Evolutionary conservation across 2,797 vertebrate genomes (phyloP).

Genomic region (Microctenopoma steveboyesi): DNA sequence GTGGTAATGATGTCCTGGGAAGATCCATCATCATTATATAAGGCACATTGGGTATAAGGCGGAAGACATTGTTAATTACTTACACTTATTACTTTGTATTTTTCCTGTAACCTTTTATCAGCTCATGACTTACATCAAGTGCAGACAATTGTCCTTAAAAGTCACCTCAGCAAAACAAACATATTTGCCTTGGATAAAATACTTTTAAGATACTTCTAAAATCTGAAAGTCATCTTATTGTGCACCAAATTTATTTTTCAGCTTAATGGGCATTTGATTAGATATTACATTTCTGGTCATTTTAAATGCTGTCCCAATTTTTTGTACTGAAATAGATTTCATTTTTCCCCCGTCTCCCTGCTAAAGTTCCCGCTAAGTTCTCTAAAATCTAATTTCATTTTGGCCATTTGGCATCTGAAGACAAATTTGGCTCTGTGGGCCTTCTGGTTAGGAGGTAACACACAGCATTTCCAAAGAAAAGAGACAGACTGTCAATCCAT

Average conservation of each 20-base stretch:
- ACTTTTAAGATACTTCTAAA: too few species aligned
- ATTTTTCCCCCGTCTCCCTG: constrained; percentile 8
- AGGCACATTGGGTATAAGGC: background rate
- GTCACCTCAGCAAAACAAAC: background rate
- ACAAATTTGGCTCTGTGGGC: constrained; percentile 52
- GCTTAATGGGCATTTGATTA: constrained; percentile 34
- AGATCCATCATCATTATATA: background rate
- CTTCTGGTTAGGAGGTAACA: constrained; percentile 56
- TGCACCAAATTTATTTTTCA: constrained; percentile 26
- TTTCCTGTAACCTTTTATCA: background rate
- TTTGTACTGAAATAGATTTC: constrained; percentile 61
- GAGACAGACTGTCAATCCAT: constrained; percentile 52
- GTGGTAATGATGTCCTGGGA: background rate
- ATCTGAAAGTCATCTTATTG: constrained; percentile 3
- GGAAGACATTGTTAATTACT: background rate
- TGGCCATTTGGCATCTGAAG: constrained; percentile 65
- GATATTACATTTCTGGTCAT: constrained; percentile 46
- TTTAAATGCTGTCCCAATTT: constrained; percentile 56
- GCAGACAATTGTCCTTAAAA: too few species aligned
- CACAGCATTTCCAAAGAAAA: constrained; percentile 50
- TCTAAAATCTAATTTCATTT: constrained; percentile 65
- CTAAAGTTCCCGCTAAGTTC: constrained; percentile 24
- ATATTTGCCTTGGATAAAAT: background rate
- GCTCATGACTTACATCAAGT: too few species aligned
- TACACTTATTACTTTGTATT: background rate